Percentiles rank a stretch among this genome's conserved stretches.
Evolutionary conservation across 2,797 vertebrate genomes (phyloP).

Genomic region (Pempheris klunzingeri): DNA sequence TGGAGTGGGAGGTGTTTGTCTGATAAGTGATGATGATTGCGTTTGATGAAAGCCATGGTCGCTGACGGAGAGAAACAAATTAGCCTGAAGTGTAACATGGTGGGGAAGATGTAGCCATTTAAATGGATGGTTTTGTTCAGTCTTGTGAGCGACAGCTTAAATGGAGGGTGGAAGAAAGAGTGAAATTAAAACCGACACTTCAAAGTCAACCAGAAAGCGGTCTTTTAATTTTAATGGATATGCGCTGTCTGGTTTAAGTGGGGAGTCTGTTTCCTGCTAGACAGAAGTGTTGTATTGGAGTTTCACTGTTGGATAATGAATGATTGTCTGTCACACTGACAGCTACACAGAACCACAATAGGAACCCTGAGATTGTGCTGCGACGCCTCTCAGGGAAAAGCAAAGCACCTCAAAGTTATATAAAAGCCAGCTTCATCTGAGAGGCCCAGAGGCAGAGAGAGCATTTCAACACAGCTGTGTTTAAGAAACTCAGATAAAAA

Average conservation of each 20-base stretch:
- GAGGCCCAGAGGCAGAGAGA: slow-evolving; percentile 45
- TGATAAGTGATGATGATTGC: slow-evolving; percentile 58
- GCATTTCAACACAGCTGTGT: slow-evolving; percentile 66
- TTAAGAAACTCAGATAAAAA: slow-evolving; percentile 47
- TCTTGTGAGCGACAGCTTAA: slow-evolving; percentile 38
- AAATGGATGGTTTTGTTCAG: slow-evolving; percentile 40
- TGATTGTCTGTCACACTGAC: slow-evolving; percentile 27
- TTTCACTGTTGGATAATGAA: slow-evolving; percentile 10
- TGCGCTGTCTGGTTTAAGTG: slow-evolving; percentile 1
- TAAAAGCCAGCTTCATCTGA: slow-evolving; percentile 36
- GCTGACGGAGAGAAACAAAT: slow-evolving; percentile 55
- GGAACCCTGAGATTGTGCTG: slow-evolving; percentile 15
- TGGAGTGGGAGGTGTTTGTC: slow-evolving; percentile 47
- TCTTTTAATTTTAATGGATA: slow-evolving; percentile 35
- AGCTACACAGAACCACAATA: slow-evolving; percentile 6
- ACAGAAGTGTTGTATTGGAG: background rate
- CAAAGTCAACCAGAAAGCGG: slow-evolving; percentile 40
- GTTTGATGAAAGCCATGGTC: slow-evolving; percentile 38
- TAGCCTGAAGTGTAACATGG: slow-evolving; percentile 38
- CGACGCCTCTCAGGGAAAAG: slow-evolving; percentile 11
- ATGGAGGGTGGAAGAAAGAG: slow-evolving; percentile 46
- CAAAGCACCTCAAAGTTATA: slow-evolving; percentile 42
- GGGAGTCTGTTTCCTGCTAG: slow-evolving; percentile 15
- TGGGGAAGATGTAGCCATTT: slow-evolving; percentile 31
- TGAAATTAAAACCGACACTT: slow-evolving; percentile 55